Conservation (phyloP, 2,797 vertebrate species). For the Balearica regulorum region DNA sequence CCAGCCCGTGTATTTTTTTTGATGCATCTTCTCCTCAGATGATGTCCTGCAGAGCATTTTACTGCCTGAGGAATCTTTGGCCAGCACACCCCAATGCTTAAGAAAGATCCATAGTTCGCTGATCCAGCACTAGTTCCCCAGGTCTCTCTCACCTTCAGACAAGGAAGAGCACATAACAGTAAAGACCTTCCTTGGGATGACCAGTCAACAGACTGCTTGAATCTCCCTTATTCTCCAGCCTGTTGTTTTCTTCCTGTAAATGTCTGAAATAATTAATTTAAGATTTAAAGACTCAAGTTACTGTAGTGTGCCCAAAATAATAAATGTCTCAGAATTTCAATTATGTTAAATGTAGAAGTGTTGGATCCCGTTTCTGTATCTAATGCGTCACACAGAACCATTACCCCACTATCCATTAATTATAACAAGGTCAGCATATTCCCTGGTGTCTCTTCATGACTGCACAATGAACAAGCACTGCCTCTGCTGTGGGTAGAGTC, state of each 20-base stretch:
- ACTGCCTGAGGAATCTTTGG: neutral
- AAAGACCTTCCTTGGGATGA: neutral
- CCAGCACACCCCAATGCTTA: neutral
- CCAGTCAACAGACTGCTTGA: neutral
- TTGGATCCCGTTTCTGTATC: slow-evolving; percentile 53
- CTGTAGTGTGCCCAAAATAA: slow-evolving; percentile 69
- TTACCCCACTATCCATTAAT: slow-evolving; percentile 70
- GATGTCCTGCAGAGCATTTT: neutral
- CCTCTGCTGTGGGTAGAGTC: neutral
- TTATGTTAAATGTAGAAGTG: slow-evolving; percentile 71
- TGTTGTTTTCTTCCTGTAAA: slow-evolving; percentile 63
- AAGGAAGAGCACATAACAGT: neutral
- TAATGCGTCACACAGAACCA: slow-evolving; percentile 69
- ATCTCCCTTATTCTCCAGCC: neutral
- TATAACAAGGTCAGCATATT: slow-evolving; percentile 70
- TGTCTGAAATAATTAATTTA: slow-evolving; percentile 66
- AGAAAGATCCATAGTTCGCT: neutral
- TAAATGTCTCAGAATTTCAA: slow-evolving; percentile 76
- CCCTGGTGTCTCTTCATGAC: slow-evolving; percentile 36
- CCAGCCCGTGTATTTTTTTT: neutral
- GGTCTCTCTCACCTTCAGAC: neutral
- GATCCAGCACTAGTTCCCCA: neutral
- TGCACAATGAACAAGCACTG: slow-evolving; percentile 48
- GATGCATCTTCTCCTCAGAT: neutral
- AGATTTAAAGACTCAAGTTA: slow-evolving; percentile 67